Evolutionary conservation across 2,888 invertebrate species (phyloP).

Genomic region (Arge pagana): DNA sequence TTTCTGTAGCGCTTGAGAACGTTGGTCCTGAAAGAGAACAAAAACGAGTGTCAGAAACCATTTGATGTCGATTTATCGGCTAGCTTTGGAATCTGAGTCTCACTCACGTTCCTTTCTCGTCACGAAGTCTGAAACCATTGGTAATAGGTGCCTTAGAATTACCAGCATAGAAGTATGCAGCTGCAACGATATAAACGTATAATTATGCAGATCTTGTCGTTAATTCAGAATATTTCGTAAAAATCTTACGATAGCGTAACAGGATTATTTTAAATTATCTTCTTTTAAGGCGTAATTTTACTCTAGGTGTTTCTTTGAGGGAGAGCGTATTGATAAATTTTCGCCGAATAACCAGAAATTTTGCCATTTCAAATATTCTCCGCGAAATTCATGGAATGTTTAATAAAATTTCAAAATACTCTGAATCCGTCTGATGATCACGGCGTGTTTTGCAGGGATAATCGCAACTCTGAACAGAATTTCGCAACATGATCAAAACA

Average conservation of each 20-base stretch:
- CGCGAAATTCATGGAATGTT: too few species aligned
- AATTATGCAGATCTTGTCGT: too few species aligned
- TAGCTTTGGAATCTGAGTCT: neutral
- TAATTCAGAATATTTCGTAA: neutral
- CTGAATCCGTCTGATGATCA: too few species aligned
- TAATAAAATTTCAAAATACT: too few species aligned
- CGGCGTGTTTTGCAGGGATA: too few species aligned
- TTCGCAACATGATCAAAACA: too few species aligned
- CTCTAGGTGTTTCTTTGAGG: too few species aligned
- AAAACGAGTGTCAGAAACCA: conserved; percentile 25
- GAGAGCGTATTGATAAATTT: too few species aligned
- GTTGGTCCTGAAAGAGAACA: conserved; percentile 61
- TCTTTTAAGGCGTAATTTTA: too few species aligned
- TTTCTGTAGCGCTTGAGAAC: conserved; percentile 81
- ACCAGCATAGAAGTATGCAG: conserved; percentile 90
- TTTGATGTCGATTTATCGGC: neutral
- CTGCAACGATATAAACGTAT: conserved; percentile 61
- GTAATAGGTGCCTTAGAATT: conserved; percentile 69
- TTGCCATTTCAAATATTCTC: too few species aligned
- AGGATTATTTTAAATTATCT: neutral
- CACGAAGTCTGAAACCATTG: conserved; percentile 75
- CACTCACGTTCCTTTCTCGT: conserved; percentile 76
- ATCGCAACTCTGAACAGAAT: too few species aligned
- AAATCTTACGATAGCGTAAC: neutral
- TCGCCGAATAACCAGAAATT: too few species aligned